phyloP scores from a whole-genome alignment of 1,140 invertebrate genomes.

The Rhopalosiphum maidis region DNA sequence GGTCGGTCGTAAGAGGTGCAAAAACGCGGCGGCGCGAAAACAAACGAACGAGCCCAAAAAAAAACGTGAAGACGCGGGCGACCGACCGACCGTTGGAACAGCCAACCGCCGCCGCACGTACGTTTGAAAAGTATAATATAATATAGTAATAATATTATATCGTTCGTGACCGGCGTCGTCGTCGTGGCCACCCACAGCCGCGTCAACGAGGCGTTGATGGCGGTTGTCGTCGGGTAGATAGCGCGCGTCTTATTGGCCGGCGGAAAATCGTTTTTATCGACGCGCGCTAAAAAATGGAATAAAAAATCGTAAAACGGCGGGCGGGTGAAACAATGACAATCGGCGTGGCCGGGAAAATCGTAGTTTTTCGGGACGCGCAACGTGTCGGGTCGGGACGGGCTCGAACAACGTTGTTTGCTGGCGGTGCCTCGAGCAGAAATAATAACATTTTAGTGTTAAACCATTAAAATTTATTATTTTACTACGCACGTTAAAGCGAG shows the following conservation, averaged over 20 bases:
- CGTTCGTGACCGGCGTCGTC: neutral
- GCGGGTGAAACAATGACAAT: neutral
- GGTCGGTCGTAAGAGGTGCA: neutral
- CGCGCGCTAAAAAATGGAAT: neutral
- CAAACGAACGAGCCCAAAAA: neutral
- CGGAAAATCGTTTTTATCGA: conserved; percentile 13
- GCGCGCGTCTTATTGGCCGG: neutral
- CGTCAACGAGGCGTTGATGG: neutral
- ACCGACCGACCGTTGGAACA: neutral
- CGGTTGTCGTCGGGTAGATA: neutral
- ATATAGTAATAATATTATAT: neutral
- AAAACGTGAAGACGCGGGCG: neutral
- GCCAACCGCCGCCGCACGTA: neutral
- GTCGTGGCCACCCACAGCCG: neutral
- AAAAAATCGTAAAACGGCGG: neutral
- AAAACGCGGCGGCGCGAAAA: conserved; percentile 6
- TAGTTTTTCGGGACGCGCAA: neutral
- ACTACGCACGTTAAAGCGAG: neutral
- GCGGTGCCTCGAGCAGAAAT: neutral
- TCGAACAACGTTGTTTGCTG: neutral
- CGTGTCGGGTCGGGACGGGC: neutral
- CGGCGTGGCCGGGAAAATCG: neutral
- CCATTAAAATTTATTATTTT: too few species aligned
- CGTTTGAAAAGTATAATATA: neutral
- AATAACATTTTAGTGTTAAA: neutral